Base-by-base conservation (phyloP, 2,888 invertebrate genomes). In the Conops quadrifasciatus region DNA sequence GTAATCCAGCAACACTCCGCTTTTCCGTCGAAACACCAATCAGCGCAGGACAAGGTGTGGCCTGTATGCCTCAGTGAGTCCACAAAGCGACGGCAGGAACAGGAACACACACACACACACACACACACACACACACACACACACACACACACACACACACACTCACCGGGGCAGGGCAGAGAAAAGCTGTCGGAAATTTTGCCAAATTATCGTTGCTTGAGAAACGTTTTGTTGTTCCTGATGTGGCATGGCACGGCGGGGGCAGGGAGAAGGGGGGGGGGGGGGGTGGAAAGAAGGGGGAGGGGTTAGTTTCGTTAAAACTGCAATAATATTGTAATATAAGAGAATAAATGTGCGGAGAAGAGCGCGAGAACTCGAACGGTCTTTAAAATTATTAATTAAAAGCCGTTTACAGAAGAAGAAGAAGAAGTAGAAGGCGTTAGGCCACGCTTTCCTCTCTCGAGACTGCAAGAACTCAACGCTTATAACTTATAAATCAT, bases 31-130 rank as follows among this genome's bases (percentile, higher is more conserved):
- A 77, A 77, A 76, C 79, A 80, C 84, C 84, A 84, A 84, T 84
- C 84, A 84, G 81, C 80, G 78, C 77, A 79, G 79, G 82, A 77
- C 80, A 81, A 82, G 84, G 84, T 84, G 79, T 79, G 80, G 79
- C 79, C 75, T 78, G 75, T 75, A 75, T 67, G 75, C 76, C 73
- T 75, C 74, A 75, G 73, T 76, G 75, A 72, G 72, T 72, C 67
- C 51, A 21, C 2, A 47, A 63, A 53, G 69, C 53, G 63, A 36
- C 43, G 13, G 19, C 26, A 28, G 49, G 5, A 21, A 26, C 68
- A 58, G 24, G 36, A 43, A 47, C 67, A 21, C 30, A 51, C 15
- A n/a, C 47, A 19, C 28, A 49, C 2, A 5, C 24, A 43, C 36
- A 58, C 58, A 13, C 51, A 51, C n/a, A 26, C 26, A 15, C 36